Evolutionary conservation across 2,797 vertebrate genomes (phyloP).

Genomic region (Natrix natrix): DNA sequence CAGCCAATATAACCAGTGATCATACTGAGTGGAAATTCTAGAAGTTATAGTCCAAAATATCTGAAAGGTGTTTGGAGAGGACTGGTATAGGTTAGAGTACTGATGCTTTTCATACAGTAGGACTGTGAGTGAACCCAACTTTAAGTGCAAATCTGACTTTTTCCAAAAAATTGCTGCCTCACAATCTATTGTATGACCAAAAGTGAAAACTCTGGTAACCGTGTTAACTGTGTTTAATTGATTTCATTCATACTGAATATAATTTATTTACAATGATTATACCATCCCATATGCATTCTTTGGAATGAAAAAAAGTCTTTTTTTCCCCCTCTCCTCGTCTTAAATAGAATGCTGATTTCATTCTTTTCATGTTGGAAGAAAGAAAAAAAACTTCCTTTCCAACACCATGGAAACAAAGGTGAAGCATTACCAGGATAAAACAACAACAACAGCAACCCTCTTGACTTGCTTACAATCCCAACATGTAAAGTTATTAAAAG

Average conservation of each 20-base stretch:
- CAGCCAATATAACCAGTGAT: background rate
- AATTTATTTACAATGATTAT: background rate
- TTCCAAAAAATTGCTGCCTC: background rate
- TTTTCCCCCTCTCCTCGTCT: background rate
- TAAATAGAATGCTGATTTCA: background rate
- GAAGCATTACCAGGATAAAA: background rate
- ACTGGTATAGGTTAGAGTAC: background rate
- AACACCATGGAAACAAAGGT: background rate
- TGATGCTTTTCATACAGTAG: background rate
- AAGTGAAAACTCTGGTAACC: background rate
- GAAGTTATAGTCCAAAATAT: background rate
- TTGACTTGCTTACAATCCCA: background rate
- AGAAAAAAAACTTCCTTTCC: background rate
- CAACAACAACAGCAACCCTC: background rate
- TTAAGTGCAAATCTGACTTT: background rate
- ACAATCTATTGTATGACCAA: background rate
- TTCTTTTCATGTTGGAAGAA: background rate
- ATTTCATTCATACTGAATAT: background rate
- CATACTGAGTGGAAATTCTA: background rate
- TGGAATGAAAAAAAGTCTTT: background rate
- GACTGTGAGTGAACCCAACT: background rate
- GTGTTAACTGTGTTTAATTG: background rate
- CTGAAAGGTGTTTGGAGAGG: background rate
- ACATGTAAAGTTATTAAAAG: background rate
- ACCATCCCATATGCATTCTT: background rate